Conservation (phyloP, 1,140 invertebrate genomes). For the Temnothorax longispinosus region DNA sequence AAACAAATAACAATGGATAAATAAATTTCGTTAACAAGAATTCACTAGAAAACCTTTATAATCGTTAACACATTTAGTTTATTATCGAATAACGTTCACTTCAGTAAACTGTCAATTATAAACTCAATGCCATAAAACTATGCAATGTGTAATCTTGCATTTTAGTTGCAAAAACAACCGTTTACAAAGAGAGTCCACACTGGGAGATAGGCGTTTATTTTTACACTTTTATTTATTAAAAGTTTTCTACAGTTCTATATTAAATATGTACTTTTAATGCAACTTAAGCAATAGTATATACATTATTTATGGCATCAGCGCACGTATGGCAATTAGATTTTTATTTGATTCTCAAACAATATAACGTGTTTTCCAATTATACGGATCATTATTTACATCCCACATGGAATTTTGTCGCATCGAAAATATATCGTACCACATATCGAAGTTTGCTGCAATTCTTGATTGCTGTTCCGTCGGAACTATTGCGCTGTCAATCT, state of each 20-base stretch:
- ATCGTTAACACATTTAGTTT: not conserved
- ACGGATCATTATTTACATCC: not conserved
- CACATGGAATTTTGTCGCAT: not conserved
- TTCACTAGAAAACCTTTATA: not conserved
- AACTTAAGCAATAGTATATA: constrained; percentile 46
- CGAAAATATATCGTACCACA: not conserved
- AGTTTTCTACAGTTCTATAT: constrained; percentile 4
- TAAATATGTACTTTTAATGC: constrained; percentile 21
- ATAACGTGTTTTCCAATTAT: not conserved
- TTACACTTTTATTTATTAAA: constrained; percentile 32
- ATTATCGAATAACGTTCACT: not conserved
- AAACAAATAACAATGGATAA: no score
- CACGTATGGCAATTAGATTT: not conserved
- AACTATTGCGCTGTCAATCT: not conserved
- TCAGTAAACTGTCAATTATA: not conserved
- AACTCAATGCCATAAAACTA: not conserved
- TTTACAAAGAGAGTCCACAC: not conserved
- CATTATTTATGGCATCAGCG: constrained; percentile 4
- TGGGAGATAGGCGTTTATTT: not conserved
- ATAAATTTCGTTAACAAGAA: no score
- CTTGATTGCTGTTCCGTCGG: not conserved
- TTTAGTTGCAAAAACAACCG: not conserved
- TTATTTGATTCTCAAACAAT: not conserved
- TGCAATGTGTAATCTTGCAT: not conserved
- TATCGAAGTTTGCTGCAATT: not conserved